Percentiles rank a stretch among this genome's conserved stretches.
phyloP scores from a whole-genome alignment of 1,140 invertebrate species.

The Capitella teleta region DNA sequence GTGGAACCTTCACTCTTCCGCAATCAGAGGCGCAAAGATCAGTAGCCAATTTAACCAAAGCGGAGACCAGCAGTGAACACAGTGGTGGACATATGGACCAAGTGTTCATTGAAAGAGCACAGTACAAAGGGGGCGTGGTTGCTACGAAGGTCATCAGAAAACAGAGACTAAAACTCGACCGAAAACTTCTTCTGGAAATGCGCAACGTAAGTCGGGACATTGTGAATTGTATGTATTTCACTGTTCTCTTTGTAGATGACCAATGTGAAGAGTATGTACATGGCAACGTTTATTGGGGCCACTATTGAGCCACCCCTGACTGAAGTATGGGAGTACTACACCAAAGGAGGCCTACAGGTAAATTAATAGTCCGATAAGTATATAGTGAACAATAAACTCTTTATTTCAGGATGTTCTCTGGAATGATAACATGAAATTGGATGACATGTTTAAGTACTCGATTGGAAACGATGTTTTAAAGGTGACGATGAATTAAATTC shows the following conservation, averaged over 20 bases:
- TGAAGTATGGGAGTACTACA: conserved; percentile 11
- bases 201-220: conserved; percentile 1
- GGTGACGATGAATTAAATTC: conserved; percentile 5
- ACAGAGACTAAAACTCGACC: background rate
- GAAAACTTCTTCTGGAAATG: conserved; percentile 8
- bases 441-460: conserved; percentile 80
- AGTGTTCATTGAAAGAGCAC: too few relatives aligned
- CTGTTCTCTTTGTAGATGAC: conserved; percentile 1
- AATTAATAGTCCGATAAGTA: background rate
- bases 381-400: background rate
- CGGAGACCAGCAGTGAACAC: too few relatives aligned
- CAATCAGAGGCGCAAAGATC: too few relatives aligned
- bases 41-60: too few relatives aligned
- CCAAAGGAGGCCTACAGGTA: conserved; percentile 9
- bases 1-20: too few relatives aligned
- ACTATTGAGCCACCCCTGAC: conserved; percentile 2
- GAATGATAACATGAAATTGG: conserved; percentile 76
- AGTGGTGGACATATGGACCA: too few relatives aligned
- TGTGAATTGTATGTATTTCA: too few relatives aligned
- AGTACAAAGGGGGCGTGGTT: conserved; percentile 1
- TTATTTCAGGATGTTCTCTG: conserved; percentile 63
- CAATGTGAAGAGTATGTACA: conserved; percentile 6
- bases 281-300: conserved; percentile 9
- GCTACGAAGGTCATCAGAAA: conserved; percentile 5
- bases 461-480: conserved; percentile 73